Conservation (phyloP, 2,888 invertebrate species). For the Hypena proboscidalis region DNA sequence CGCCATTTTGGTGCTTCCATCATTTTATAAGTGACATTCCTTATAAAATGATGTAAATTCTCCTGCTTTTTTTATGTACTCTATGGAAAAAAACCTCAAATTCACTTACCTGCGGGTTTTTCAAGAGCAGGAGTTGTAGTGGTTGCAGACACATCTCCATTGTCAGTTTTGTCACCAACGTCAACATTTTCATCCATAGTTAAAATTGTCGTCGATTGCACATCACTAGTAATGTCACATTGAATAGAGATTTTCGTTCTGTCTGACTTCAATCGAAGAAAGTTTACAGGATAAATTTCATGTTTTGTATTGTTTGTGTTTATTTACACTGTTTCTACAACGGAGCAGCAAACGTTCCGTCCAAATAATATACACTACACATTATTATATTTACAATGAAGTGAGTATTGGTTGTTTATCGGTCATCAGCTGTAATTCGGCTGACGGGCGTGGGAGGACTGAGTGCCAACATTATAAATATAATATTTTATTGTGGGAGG, state of each 20-base stretch:
- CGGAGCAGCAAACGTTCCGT: slow-evolving; percentile 27
- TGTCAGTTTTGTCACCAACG: too few relatives aligned
- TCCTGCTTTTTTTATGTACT: too few relatives aligned
- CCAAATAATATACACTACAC: slow-evolving; percentile 25
- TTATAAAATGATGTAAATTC: too few relatives aligned
- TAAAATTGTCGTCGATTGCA: slow-evolving; percentile 7
- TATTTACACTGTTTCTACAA: slow-evolving; percentile 20
- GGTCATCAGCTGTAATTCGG: slow-evolving; percentile 43
- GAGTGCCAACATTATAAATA: slow-evolving; percentile 51
- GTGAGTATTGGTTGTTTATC: slow-evolving; percentile 44
- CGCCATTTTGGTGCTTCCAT: too few relatives aligned
- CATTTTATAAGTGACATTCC: too few relatives aligned
- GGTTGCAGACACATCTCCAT: too few relatives aligned
- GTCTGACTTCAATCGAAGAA: slow-evolving; percentile 17
- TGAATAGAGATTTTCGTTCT: slow-evolving; percentile 10
- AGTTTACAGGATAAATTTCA: slow-evolving; percentile 12
- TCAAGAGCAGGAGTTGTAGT: too few relatives aligned
- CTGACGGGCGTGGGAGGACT: slow-evolving; percentile 49
- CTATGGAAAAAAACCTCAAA: too few relatives aligned
- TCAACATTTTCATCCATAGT: slow-evolving; percentile 21
- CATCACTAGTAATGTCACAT: slow-evolving; percentile 39
- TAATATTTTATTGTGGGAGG: slow-evolving; percentile 33
- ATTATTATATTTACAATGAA: slow-evolving; percentile 46
- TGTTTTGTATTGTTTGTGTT: slow-evolving; percentile 34
- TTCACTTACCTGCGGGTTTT: slow-evolving; percentile 5